phyloP scores from a whole-genome alignment of 2,888 invertebrate species.

The Rhingia rostrata region DNA sequence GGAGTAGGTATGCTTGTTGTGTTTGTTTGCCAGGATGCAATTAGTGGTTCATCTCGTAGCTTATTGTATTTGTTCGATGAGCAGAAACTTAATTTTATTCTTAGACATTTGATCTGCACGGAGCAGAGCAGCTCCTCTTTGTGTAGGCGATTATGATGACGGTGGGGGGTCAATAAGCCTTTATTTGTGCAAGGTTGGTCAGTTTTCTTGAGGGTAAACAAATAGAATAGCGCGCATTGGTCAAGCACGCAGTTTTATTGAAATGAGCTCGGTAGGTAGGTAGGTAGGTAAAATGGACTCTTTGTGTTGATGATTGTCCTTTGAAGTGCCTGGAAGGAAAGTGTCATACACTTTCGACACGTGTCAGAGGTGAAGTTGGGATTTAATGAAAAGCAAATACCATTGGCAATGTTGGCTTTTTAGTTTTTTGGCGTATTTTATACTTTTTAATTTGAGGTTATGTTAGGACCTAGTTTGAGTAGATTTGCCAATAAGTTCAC shows the following conservation, averaged over 20 bases:
- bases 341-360: conserved; percentile 41
- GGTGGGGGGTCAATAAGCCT: conserved; percentile 33
- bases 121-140: not conserved
- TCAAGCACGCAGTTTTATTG: conserved; percentile 5
- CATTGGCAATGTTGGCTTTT: not conserved
- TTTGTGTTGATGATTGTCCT: conserved; percentile 8
- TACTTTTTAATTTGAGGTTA: too few species aligned
- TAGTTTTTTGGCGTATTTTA: not conserved
- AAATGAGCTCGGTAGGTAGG: conserved; percentile 35
- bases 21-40: conserved; percentile 74
- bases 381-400: conserved; percentile 51
- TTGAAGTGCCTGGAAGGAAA: conserved; percentile 16
- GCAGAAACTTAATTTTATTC: conserved; percentile 74
- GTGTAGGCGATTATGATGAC: not conserved
- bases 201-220: conserved; percentile 59
- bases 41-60: conserved; percentile 73
- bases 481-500: too few species aligned
- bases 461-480: too few species aligned
- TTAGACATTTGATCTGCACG: conserved; percentile 47
- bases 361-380: conserved; percentile 14
- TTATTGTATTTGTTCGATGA: conserved; percentile 72
- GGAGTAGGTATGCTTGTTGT: conserved; percentile 32
- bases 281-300: conserved; percentile 17
- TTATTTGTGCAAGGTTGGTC: conserved; percentile 64
- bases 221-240: conserved; percentile 18